These are phyloP conservation scores for Strix occidentalis DNA, from an alignment of 2,797 vertebrate species.

Conservation along the genomic window DNA sequence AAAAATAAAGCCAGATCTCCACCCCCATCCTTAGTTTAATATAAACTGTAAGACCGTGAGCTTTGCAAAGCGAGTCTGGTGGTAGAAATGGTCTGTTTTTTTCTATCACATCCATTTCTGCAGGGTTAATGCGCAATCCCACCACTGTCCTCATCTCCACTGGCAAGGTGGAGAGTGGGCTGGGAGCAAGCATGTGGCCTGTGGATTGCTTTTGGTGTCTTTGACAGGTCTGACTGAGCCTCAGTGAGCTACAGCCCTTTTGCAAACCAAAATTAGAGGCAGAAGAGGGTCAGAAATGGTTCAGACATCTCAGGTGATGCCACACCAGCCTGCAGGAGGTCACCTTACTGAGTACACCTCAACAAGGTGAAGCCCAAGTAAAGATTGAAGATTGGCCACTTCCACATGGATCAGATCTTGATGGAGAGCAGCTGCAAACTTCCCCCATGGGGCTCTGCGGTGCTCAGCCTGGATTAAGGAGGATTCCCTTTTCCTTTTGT, in stretches of 20 bases:
- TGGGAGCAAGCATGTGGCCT: accelerated
- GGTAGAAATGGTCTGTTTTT: neutral
- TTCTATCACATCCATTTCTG: neutral
- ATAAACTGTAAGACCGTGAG: neutral
- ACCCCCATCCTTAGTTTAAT: neutral
- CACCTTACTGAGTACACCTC: neutral
- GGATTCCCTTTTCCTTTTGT: neutral
- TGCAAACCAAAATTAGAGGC: neutral
- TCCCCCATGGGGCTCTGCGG: neutral
- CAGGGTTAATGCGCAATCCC: neutral
- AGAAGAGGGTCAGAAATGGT: neutral
- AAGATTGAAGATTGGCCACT: neutral
- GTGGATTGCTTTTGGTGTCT: neutral
- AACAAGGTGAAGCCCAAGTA: neutral
- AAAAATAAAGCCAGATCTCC: neutral
- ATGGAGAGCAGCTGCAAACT: neutral
- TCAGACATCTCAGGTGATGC: neutral
- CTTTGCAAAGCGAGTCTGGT: neutral
- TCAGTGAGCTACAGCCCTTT: neutral
- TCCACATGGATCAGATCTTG: neutral
- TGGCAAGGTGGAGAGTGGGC: neutral
- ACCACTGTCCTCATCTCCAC: neutral
- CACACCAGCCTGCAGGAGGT: accelerated
- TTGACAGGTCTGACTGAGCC: neutral
- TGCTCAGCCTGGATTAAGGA: neutral